Conservation (phyloP, 1,140 invertebrate species). For the Lepidurus arcticus region DNA sequence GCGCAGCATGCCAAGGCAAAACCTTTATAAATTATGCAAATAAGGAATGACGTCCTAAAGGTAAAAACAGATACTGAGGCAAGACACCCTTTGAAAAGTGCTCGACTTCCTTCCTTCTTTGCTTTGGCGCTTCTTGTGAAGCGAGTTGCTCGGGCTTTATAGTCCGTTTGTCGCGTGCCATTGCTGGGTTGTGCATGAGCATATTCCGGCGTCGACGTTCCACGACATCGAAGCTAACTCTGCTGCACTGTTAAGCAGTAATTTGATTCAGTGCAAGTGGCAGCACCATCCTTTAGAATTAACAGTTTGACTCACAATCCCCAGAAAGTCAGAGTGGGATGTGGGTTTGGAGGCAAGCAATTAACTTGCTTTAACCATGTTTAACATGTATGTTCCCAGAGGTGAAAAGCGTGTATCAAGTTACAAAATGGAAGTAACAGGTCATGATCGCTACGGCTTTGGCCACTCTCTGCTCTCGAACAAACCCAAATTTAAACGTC, state of each 20-base stretch:
- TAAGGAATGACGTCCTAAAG: background rate
- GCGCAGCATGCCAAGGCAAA: slow-evolving; percentile 7
- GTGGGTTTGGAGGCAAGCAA: background rate
- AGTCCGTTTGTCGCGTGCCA: slow-evolving; percentile 6
- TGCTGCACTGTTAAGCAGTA: background rate
- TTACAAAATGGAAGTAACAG: background rate
- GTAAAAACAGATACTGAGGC: background rate
- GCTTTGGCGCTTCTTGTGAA: background rate
- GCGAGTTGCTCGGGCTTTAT: background rate
- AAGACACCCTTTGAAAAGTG: slow-evolving; percentile 5
- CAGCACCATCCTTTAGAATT: background rate
- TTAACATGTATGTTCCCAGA: slow-evolving; percentile 7
- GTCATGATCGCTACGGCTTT: background rate
- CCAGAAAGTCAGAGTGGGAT: background rate
- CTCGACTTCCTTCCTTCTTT: background rate
- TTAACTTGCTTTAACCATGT: background rate
- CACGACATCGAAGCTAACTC: background rate
- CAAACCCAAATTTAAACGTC: slow-evolving; percentile 14
- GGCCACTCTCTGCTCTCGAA: background rate
- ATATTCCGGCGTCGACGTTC: background rate
- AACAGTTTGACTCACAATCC: too few species aligned
- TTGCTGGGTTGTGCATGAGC: background rate
- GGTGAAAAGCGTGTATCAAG: background rate
- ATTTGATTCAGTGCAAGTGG: background rate
- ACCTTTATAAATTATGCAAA: slow-evolving; percentile 7